Percentiles rank a stretch among this genome's conserved stretches.
Conservation (phyloP, 2,888 invertebrate species). For the Scaptomyza cyrtandrae region DNA sequence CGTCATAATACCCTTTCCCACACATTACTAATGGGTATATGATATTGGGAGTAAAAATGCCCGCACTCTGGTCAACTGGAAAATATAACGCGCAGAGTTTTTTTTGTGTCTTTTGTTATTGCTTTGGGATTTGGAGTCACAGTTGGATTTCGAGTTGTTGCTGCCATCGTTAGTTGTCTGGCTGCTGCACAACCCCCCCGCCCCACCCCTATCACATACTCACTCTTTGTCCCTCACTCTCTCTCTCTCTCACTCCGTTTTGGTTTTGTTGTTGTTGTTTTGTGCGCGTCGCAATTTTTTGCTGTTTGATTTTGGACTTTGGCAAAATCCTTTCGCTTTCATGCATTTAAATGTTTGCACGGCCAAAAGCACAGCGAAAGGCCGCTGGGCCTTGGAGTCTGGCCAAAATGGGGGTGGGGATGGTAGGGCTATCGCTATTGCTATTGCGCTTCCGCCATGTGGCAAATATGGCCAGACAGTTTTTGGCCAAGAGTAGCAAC, state of each 20-base stretch:
- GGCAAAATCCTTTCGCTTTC: slow-evolving; percentile 84
- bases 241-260: slow-evolving; percentile 7
- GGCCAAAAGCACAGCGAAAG: slow-evolving; percentile 52
- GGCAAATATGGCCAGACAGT: slow-evolving; percentile 59
- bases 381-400: slow-evolving; percentile 30
- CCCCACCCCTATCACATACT: background rate
- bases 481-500: slow-evolving; percentile 58
- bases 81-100: slow-evolving; percentile 61
- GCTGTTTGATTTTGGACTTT: slow-evolving; percentile 77
- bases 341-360: slow-evolving; percentile 81
- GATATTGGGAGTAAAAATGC: slow-evolving; percentile 9
- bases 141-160: slow-evolving; percentile 20
- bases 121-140: slow-evolving; percentile 30
- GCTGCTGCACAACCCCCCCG: slow-evolving; percentile 10
- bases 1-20: background rate
- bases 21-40: background rate
- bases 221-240: background rate
- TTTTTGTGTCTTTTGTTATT: slow-evolving; percentile 6
- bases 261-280: slow-evolving; percentile 49
- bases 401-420: slow-evolving; percentile 7
- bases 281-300: slow-evolving; percentile 67
- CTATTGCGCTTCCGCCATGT: slow-evolving; percentile 46
- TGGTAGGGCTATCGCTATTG: slow-evolving; percentile 6
- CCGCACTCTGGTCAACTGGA: slow-evolving; percentile 75
- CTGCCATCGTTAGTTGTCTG: slow-evolving; percentile 60